These are phyloP conservation scores for Sitophilus oryzae DNA, from an alignment of 1,140 invertebrate species.

Conservation along the genomic window DNA sequence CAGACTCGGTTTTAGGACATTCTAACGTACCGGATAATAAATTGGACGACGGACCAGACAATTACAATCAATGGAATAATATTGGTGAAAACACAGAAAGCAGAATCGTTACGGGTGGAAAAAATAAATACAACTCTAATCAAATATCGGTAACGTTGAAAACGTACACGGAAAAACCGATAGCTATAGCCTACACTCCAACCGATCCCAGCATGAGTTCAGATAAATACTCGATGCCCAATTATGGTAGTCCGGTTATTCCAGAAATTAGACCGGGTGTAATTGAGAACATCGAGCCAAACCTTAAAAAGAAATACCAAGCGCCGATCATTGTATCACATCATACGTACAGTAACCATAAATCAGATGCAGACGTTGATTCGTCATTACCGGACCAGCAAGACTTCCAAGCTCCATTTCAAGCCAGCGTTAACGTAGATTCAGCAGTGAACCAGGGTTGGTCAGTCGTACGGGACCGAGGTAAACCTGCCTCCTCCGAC, in stretches of 20 bases:
- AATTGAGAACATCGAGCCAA: conserved; percentile 20
- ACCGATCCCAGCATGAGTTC: conserved; percentile 41
- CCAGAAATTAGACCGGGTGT: conserved; percentile 41
- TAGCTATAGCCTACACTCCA: conserved; percentile 50
- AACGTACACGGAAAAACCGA: conserved; percentile 47
- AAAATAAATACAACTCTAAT: conserved; percentile 28
- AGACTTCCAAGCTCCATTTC: conserved; percentile 65
- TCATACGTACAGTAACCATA: conserved; percentile 7
- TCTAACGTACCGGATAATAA: conserved; percentile 30
- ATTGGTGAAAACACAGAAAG: conserved; percentile 35
- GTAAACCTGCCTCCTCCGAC: conserved; percentile 35
- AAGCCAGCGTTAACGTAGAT: conserved; percentile 57
- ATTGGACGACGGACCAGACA: conserved; percentile 24
- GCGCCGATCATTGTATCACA: not conserved
- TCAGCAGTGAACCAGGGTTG: conserved; percentile 52
- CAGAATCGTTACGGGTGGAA: conserved; percentile 29
- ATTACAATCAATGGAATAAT: conserved; percentile 40
- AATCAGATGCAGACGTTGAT: conserved; percentile 18
- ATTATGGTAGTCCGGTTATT: conserved; percentile 45
- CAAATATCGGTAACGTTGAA: conserved; percentile 41
- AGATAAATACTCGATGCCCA: conserved; percentile 42
- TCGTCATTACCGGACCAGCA: conserved; percentile 14
- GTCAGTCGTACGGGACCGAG: conserved; percentile 52
- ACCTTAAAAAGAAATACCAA: not conserved
- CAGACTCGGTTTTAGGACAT: conserved; percentile 40